A percentile compares a stretch with the other conserved stretches of the same genome.
Conservation (phyloP, 1,140 invertebrate genomes). For the Calliopsis andreniformis region DNA sequence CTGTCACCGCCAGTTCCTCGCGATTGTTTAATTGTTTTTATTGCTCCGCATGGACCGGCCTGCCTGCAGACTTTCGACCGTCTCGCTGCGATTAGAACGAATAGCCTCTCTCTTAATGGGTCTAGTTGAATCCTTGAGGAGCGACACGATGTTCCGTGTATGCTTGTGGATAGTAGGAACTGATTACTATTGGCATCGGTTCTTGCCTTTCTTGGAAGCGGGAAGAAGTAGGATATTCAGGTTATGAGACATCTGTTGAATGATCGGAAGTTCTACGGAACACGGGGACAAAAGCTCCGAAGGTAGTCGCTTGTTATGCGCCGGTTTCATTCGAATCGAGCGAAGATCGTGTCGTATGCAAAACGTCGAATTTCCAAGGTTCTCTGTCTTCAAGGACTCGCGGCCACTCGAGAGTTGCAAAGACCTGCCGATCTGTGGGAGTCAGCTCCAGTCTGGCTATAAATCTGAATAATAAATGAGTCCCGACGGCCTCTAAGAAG, state of each 20-base stretch:
- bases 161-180: too few relatives aligned
- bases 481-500: constrained; percentile 81
- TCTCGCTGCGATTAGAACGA: constrained; percentile 33
- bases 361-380: constrained; percentile 79
- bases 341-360: constrained; percentile 81
- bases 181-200: too few relatives aligned
- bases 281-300: constrained; percentile 27
- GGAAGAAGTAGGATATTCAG: not conserved
- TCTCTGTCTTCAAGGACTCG: constrained; percentile 61
- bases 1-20: constrained; percentile 38
- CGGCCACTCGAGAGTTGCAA: constrained; percentile 68
- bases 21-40: constrained; percentile 47
- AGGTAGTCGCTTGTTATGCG: constrained; percentile 75
- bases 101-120: not conserved
- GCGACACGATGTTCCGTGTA: too few relatives aligned
- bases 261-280: constrained; percentile 18
- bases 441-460: constrained; percentile 79
- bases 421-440: constrained; percentile 81
- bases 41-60: not conserved
- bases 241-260: constrained; percentile 27
- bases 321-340: constrained; percentile 75
- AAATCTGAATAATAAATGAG: constrained; percentile 83
- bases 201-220: constrained; percentile 3
- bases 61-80: not conserved
- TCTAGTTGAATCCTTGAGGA: not conserved